Conservation (phyloP, 2,888 invertebrate genomes). For the Amiota communis region DNA sequence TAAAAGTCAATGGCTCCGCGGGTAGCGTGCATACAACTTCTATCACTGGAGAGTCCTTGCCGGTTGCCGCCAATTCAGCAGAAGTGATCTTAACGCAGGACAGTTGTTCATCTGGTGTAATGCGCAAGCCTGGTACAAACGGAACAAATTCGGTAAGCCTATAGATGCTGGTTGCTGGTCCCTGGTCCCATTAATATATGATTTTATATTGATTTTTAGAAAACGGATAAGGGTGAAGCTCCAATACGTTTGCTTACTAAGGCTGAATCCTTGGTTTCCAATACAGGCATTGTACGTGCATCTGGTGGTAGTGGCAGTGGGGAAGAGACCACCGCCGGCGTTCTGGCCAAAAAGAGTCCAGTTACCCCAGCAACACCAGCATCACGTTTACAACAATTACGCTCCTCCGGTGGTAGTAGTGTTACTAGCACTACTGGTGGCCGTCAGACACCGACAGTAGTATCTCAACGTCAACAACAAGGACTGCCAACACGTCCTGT, state of each 20-base stretch:
- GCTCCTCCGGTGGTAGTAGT: constrained; percentile 46
- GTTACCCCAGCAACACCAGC: constrained; percentile 41
- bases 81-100: constrained; percentile 72
- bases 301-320: constrained; percentile 25
- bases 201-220: constrained; percentile 49
- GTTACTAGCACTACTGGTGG: constrained; percentile 40
- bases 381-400: constrained; percentile 52
- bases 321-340: constrained; percentile 17
- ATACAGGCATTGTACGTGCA: constrained; percentile 69
- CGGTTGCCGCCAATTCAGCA: constrained; percentile 59
- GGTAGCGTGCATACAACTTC: constrained; percentile 34
- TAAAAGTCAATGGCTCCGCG: constrained; percentile 68
- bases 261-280: constrained; percentile 64
- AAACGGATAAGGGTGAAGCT: constrained; percentile 67
- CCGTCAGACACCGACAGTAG: constrained; percentile 46
- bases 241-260: constrained; percentile 71
- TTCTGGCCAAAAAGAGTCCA: background rate
- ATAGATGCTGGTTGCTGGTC: background rate
- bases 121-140: constrained; percentile 70
- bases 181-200: constrained; percentile 8
- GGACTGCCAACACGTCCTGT: constrained; percentile 46
- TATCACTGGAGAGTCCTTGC: constrained; percentile 45
- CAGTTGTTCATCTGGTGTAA: constrained; percentile 68
- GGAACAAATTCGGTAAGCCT: constrained; percentile 55
- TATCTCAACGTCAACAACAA: constrained; percentile 45